Conservation (phyloP, 2,113 vertebrate genomes). For the Canis aureus region DNA sequence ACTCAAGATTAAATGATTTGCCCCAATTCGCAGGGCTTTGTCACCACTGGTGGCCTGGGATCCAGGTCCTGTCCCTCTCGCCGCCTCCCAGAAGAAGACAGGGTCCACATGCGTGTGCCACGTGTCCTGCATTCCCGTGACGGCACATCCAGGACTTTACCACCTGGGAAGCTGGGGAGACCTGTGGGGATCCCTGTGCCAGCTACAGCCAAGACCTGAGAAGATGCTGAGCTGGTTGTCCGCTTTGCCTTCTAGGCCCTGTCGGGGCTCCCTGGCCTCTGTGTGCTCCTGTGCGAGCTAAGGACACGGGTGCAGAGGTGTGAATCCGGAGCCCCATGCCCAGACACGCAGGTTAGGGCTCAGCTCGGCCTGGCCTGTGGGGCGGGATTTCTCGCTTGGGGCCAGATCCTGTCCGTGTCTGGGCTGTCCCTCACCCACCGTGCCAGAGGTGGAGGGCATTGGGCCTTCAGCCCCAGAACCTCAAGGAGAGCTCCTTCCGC, state of each 20-base stretch:
- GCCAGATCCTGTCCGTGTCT: not conserved
- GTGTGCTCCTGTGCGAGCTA: not conserved
- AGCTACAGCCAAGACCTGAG: not conserved
- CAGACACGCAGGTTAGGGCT: not conserved
- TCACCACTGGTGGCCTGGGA: not conserved
- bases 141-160: rapidly evolving
- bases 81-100: not conserved
- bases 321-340: not conserved
- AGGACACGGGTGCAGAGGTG: not conserved
- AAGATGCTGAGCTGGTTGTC: not conserved
- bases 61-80: not conserved
- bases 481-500: not conserved
- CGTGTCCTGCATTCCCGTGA: not conserved
- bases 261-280: no score
- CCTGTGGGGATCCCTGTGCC: not conserved
- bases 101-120: not conserved
- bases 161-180: no score
- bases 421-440: not conserved
- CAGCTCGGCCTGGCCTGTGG: no score
- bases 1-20: not conserved
- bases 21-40: not conserved
- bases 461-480: not conserved
- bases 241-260: not conserved
- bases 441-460: not conserved
- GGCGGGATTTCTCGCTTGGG: not conserved